Evolutionary conservation across 2,797 vertebrate species (phyloP), one percentile per base, ranked within the genome.

Genomic region (Pangasius krempfi): DNA sequence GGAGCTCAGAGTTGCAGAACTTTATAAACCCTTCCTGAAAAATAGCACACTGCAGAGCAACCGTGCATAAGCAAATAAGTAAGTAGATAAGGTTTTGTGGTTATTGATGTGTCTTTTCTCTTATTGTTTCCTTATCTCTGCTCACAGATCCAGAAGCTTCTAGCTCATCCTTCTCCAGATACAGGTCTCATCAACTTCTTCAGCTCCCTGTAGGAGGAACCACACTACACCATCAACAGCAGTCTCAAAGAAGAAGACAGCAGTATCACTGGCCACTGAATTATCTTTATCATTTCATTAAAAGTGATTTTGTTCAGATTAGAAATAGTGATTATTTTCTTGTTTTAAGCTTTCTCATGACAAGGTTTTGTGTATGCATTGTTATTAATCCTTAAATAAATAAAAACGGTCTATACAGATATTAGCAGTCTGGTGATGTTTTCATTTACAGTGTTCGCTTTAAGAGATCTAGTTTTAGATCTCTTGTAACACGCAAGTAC

Each of bases 121-220:
- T 54, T 86, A 27, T 37, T 83, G 8, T 25, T 84, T 50, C 4
- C 4, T 50, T 68, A 20, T 91, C 52, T 92, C 64, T 85, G 27
- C 89, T 80, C 44, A 87, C 91, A 96, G 94, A 94, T 97, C 93
- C 96, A 96, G 94, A 95, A 94, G 93, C 94, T 97, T 20, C 3
- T 96, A 93, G 78, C 91, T 37, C 95, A 96, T 54, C 95, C 95
- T 0, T 96, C 96, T 27, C 96, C 96, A 16, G 96, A 96, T 92
- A 97, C 96, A 0, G 95, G 93, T 91, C 95, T 97, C 83, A 93
- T 96, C 3, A 83, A 93, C 91, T 95, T 96, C 93, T 96, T 95
- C 94, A 95, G 96, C 37, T 92, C 94, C 50, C 91, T 95, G 73
- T 96, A 96, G 92, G 84, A 56, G 86, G n/a, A 91, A 50, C 33